A percentile compares a stretch with the other conserved stretches of the same genome.
Conservation (phyloP, 2,797 vertebrate species). For the Ataeniobius toweri region DNA sequence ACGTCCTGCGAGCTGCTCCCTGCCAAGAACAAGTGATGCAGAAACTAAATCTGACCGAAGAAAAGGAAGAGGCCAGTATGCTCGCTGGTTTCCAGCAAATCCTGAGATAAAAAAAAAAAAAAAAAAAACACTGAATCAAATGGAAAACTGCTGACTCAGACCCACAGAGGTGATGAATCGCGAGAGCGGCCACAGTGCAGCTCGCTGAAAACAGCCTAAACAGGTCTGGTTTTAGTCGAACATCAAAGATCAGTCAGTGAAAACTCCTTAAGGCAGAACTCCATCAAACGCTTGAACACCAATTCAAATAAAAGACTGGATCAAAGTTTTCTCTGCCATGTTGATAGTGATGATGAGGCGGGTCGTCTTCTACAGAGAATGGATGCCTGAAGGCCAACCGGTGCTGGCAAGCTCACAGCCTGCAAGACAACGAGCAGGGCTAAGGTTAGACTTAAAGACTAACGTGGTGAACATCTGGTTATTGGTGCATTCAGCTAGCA, state of each 20-base stretch:
- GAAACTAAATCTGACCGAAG: slow-evolving; percentile 6
- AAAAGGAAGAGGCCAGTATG: slow-evolving; percentile 45
- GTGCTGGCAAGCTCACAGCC: slow-evolving; percentile 73
- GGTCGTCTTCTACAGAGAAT: slow-evolving; percentile 67
- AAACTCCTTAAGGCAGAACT: slow-evolving; percentile 89
- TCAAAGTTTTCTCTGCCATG: slow-evolving; percentile 11
- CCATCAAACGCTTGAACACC: slow-evolving; percentile 75
- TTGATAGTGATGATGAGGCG: slow-evolving; percentile 59
- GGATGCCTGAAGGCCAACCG: slow-evolving; percentile 82
- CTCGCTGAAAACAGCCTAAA: slow-evolving; percentile 30
- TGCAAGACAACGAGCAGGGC: slow-evolving; percentile 59
- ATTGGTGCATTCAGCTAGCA: neutral
- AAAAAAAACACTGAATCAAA: slow-evolving; percentile 3
- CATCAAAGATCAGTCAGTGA: slow-evolving; percentile 74
- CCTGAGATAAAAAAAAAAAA: slow-evolving; percentile 74
- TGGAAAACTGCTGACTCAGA: slow-evolving; percentile 47
- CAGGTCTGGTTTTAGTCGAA: slow-evolving; percentile 37
- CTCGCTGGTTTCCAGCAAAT: slow-evolving; percentile 62
- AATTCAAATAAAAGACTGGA: slow-evolving; percentile 47
- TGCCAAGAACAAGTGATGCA: neutral
- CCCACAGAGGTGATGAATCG: neutral
- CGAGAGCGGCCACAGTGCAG: neutral
- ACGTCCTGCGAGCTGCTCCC: slow-evolving; percentile 23
- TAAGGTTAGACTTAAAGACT: neutral
- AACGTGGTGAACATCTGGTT: neutral